Evolutionary conservation across 2,113 vertebrate genomes (phyloP), one percentile per base, ranked within the genome.

Genomic region (Eleginops maclovinus): DNA sequence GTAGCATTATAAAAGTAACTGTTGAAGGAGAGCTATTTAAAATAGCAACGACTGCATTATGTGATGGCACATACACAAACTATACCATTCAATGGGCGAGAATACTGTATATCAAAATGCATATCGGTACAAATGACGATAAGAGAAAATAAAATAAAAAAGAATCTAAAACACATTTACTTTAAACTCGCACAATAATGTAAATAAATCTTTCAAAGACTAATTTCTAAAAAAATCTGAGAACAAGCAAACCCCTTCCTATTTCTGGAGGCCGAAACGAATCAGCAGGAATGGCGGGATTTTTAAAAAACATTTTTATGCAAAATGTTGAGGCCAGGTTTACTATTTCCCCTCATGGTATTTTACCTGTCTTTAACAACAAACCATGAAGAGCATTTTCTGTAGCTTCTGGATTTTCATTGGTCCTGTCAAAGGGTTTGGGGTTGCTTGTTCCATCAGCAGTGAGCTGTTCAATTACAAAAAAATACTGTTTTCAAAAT

Each of bases 31-130:
- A 83, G 43, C 40, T 65, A 85, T 87, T 72, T 75, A 78, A 93
- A 91, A 94, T 75, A 93, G 92, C 92, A 87, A 94, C 90, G 94
- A 95, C 89, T 91, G 86, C 94, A 89, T 89, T 95, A 92, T 92
- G 89, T 91, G 81, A 77, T 90, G 89, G 95, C 94, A 94, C 82
- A 93, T 94, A 91, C 77, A 89, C 90, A 79, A 93, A 86, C 85
- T 92, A 93, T 63, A 88, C 92, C 93, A 95, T 94, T 94, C 90
- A 94, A 88, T 84, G 90, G 90, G 88, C 85, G 79, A 84, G 54
- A 58, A 81, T 64, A 79, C 67, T 77, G 80, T 22, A 47, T 82
- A 84, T 72, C 60, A 75, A 89, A 83, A 78, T 47, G 43, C 54
- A 55, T 43, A 14, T 31, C 15, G 55, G 28, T 72, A 79, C 36